These are phyloP conservation scores for Scaptomyza tumidula DNA, from an alignment of 2,888 invertebrate species.

Conservation along the genomic window DNA sequence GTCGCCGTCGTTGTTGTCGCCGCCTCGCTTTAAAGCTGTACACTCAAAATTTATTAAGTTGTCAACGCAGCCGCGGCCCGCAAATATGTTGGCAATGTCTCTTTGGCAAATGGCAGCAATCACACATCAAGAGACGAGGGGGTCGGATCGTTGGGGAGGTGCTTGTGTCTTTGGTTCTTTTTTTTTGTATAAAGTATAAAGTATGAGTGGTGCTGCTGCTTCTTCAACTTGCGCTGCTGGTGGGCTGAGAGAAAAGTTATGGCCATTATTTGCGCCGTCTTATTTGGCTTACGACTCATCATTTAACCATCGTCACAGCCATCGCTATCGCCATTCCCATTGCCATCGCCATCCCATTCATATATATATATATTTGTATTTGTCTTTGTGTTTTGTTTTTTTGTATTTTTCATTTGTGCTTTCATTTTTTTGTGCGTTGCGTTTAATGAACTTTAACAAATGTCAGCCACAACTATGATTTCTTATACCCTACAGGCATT, in stretches of 20 bases:
- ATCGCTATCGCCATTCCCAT: conserved; percentile 8
- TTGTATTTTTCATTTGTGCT: conserved; percentile 23
- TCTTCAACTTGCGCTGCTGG: conserved; percentile 46
- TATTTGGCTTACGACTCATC: conserved; percentile 48
- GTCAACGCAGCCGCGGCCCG: conserved; percentile 63
- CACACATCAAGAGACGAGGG: neutral
- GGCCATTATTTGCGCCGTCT: conserved; percentile 64
- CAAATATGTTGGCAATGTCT: conserved; percentile 73
- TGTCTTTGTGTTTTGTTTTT: conserved; percentile 13
- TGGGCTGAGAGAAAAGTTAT: conserved; percentile 53
- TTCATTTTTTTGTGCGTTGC: conserved; percentile 44
- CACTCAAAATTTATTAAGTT: conserved; percentile 77
- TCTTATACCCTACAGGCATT: conserved; percentile 34
- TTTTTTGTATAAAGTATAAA: conserved; percentile 1
- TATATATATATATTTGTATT: conserved; percentile 35
- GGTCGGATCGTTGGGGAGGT: conserved; percentile 1
- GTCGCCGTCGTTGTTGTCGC: conserved; percentile 10
- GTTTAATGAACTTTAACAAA: conserved; percentile 73
- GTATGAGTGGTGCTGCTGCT: conserved; percentile 6
- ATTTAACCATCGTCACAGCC: conserved; percentile 15
- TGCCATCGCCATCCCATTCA: conserved; percentile 22
- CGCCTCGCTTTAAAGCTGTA: conserved; percentile 33
- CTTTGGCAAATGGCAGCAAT: conserved; percentile 26
- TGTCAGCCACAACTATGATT: conserved; percentile 64
- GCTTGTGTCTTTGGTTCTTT: conserved; percentile 14